Base-by-base conservation (phyloP, 1,140 invertebrate species). In the Listronotus bonariensis region DNA sequence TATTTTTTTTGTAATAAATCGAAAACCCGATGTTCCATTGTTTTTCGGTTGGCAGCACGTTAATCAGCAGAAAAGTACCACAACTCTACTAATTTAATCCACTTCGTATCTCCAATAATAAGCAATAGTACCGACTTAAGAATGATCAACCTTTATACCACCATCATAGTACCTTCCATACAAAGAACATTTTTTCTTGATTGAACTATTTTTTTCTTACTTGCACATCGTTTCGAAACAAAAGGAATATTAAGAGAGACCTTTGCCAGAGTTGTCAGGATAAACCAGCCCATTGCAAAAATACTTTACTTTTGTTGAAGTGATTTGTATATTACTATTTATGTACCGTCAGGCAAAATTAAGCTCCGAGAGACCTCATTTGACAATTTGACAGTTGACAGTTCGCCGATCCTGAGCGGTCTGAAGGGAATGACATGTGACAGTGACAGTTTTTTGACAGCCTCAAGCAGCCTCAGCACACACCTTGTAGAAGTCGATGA, bases 341-440 rank as follows among this genome's bases (percentile, higher is more conserved):
- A 65, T 56, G 72, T 73, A 73, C 72, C 72, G 72, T 73, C 63
- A 73, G 70, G 69, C 65, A 64, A 73, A 73, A 73, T 42, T 66
- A 71, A 71, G 69, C 67, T 68, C 71, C 71, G 43, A 63, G 59
- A 52, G 59, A 61, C 49, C 60, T 46, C 60, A 48, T 46, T 54
- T 55, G 51, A 63, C 52, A 63, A 63, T n/a, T 46, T 26, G 31
- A 32, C 48, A 31, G 11, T 42, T 43, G 41, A 26, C 31, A 42
- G 31, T 40, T 34, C 49, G 36, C n/a, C 52, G 60, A 20, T 49
- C 43, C 45, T 26, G 18, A 46, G 49, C 14, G 58, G 58, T 61
- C 20, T 38, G 18, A 26, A 32, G 18, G 45, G 53, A 15, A 49
- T 32, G 56, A 45, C 41, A 52, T 46, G 48, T 64, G 52, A 60